Base-by-base conservation (phyloP, 2,888 invertebrate species). In the Pegoplata infirma region DNA sequence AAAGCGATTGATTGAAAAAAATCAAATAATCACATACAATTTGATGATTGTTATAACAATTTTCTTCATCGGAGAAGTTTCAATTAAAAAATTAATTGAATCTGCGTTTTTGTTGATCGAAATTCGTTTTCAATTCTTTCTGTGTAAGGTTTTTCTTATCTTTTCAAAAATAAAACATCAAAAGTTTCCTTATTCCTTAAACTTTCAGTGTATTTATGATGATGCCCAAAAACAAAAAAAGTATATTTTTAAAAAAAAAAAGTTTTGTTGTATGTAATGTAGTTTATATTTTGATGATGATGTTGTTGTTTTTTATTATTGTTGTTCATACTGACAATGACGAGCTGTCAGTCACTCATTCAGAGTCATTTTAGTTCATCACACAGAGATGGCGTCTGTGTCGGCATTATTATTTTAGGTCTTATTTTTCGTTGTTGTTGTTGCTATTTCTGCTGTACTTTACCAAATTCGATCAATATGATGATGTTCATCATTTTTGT, bases 311-410 rank as follows among this genome's bases (percentile, higher is more conserved):
- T 64, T 63, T 66, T 12, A 40, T 83, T 81, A 81, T 82, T 83
- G 84, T 83, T 83, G 84, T 84, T 80, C 81, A 81, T 84, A 82
- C 80, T 77, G 81, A 72, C 80, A 80, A 81, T 80, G 80, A 81
- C 72, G 74, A 83, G 81, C 82, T 81, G 82, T 82, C 83, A 82
- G 81, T 78, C 79, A 74, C 56, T 76, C 76, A 72, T 56, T 76
- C 80, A 58, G 53, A 75, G 61, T 79, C 72, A 61, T 76, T 80
- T 72, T 64, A 74, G 81, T 84, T 85, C 83, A 84, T 83, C 82
- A 25, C 21, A 56, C 14, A 67, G 44, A 66, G 55, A 75, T 79
- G 71, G 79, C 79, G 79, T 79, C 74, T 79, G 75, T 79, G 74
- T 75, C 74, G 75, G 79, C 79, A 67, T 79, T 77, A 64, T 74